phyloP scores from a whole-genome alignment of 1,140 invertebrate genomes.

The Drosophila bipectinata region DNA sequence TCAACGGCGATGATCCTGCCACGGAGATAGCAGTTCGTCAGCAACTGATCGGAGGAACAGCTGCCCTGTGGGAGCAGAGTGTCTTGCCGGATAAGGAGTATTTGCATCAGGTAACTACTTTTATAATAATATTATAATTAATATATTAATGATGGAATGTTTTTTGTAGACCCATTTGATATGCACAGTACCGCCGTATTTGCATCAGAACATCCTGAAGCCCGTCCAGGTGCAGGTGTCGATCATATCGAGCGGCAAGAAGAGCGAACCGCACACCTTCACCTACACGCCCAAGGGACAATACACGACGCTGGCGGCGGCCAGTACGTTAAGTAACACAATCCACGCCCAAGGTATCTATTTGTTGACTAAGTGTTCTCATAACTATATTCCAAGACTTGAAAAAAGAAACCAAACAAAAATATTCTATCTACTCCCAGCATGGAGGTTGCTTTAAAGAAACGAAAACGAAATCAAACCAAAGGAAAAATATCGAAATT shows the following conservation, averaged over 20 bases:
- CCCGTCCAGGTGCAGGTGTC: constrained; percentile 90
- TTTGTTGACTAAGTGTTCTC: constrained; percentile 69
- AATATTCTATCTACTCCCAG: neutral
- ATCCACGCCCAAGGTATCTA: constrained; percentile 82
- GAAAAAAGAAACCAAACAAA: constrained; percentile 11
- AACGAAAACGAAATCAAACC: constrained; percentile 6
- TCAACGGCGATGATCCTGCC: constrained; percentile 59
- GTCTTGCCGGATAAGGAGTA: constrained; percentile 93
- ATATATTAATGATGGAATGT: neutral
- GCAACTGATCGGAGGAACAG: constrained; percentile 67
- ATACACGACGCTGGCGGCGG: constrained; percentile 75
- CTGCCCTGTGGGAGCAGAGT: constrained; percentile 89
- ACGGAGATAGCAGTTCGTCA: constrained; percentile 74
- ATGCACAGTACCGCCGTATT: constrained; percentile 94
- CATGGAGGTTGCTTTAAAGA: neutral
- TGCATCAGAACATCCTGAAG: constrained; percentile 87
- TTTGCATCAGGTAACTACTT: constrained; percentile 88
- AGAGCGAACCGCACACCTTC: constrained; percentile 94
- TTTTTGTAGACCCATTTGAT: constrained; percentile 93
- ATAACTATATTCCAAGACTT: neutral
- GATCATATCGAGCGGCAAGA: constrained; percentile 93
- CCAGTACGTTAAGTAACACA: constrained; percentile 80
- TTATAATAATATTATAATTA: neutral
- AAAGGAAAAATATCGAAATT: neutral
- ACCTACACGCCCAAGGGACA: constrained; percentile 89